A percentile compares a stretch with the other conserved stretches of the same genome.
phyloP scores from a whole-genome alignment of 2,113 vertebrate species.

The Cebidichthys violaceus region DNA sequence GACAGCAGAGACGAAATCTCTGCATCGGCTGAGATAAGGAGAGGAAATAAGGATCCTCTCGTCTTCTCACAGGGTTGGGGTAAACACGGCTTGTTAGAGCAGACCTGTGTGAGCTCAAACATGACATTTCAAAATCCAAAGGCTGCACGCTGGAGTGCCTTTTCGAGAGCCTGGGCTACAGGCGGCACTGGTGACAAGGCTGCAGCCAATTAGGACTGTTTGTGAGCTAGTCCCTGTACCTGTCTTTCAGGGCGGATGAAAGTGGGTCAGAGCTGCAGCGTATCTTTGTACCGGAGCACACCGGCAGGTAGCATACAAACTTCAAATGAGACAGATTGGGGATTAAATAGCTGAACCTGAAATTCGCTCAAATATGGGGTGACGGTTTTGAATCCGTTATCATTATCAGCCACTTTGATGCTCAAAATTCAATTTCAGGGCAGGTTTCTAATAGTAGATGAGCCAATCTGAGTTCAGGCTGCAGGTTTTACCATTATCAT shows the following conservation, averaged over 20 bases:
- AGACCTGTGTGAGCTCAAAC: conserved; percentile 67
- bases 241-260: conserved; percentile 62
- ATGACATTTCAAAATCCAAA: conserved; percentile 68
- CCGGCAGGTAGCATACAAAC: conserved; percentile 45
- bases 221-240: conserved; percentile 53
- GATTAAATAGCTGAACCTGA: conserved; percentile 60
- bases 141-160: conserved; percentile 57
- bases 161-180: conserved; percentile 56
- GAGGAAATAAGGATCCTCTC: conserved; percentile 45
- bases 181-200: conserved; percentile 68
- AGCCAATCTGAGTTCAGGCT: conserved; percentile 49
- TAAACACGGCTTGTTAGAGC: conserved; percentile 72
- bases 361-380: conserved; percentile 48
- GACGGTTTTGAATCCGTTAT: conserved; percentile 59
- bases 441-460: conserved; percentile 46
- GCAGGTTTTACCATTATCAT: conserved; percentile 61
- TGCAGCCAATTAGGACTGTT: conserved; percentile 77
- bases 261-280: conserved; percentile 65
- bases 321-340: conserved; percentile 39
- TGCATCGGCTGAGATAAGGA: conserved; percentile 48
- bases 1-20: conserved; percentile 30
- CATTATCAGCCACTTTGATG: conserved; percentile 67
- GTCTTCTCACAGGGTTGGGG: conserved; percentile 36
- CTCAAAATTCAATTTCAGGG: conserved; percentile 55
- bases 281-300: conserved; percentile 43